These are phyloP conservation scores for Patella vulgata DNA, from an alignment of 1,140 invertebrate species.

Conservation along the genomic window DNA sequence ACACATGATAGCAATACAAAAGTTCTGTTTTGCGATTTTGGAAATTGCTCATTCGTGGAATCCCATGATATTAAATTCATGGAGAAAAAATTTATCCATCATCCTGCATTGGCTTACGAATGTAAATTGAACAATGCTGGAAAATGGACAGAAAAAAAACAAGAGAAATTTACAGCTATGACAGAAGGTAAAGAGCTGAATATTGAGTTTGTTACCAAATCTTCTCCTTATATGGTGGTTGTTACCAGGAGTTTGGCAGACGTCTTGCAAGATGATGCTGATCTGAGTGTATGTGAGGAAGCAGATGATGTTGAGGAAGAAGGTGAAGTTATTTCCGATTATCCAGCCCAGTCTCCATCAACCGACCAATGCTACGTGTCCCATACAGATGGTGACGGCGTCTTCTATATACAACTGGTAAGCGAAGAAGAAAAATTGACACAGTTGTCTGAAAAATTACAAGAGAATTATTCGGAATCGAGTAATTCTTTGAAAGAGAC, in stretches of 20 bases:
- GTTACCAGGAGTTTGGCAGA: conserved; percentile 33
- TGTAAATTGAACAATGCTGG: conserved; percentile 41
- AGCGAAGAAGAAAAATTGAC: conserved; percentile 63
- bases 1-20: conserved; percentile 15
- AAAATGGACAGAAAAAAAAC: conserved; percentile 46
- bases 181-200: conserved; percentile 48
- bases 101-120: conserved; percentile 43
- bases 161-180: conserved; percentile 38
- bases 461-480: conserved; percentile 24
- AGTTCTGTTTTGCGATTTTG: conserved; percentile 82
- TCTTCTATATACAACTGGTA: conserved; percentile 68
- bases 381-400: conserved; percentile 51
- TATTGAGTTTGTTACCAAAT: conserved; percentile 35
- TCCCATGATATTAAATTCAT: conserved; percentile 29
- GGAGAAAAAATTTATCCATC: conserved; percentile 24
- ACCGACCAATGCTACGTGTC: conserved; percentile 35
- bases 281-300: conserved; percentile 2
- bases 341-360: conserved; percentile 21
- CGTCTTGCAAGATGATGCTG: conserved; percentile 19
- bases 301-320: neutral
- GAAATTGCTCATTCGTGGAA: conserved; percentile 73
- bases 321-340: neutral
- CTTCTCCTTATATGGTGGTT: conserved; percentile 32
- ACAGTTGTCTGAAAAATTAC: conserved; percentile 66
- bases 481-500: conserved; percentile 1